These are phyloP conservation scores for Caenorhabditis angaria DNA, from an alignment of 2,888 invertebrate genomes.

Conservation along the genomic window DNA sequence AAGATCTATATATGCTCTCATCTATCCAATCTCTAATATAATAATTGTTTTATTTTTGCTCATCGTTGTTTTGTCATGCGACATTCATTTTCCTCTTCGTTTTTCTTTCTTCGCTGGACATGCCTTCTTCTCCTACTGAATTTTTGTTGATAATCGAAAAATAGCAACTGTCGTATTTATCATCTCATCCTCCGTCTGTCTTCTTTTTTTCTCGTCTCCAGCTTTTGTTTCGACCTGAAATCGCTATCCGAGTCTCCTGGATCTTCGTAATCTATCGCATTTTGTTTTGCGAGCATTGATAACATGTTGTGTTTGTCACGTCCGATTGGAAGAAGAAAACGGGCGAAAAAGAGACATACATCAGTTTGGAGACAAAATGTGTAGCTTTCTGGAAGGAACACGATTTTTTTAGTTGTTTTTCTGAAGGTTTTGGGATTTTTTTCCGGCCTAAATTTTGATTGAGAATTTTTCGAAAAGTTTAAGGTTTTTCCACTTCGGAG, in stretches of 20 bases:
- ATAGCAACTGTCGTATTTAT: not conserved
- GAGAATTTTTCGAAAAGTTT: too few species aligned
- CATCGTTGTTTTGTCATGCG: not conserved
- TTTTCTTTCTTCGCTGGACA: not conserved
- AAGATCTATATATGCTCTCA: not conserved
- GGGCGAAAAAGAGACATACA: not conserved
- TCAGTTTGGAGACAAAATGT: not conserved
- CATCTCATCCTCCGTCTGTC: not conserved
- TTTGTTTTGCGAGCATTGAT: constrained; percentile 7
- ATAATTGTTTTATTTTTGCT: not conserved
- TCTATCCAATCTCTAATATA: not conserved
- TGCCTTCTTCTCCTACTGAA: too few species aligned
- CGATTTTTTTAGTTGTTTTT: too few species aligned
- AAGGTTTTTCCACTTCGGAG: too few species aligned
- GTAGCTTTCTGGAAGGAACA: not conserved
- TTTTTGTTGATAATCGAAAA: not conserved
- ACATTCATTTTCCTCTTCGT: too few species aligned
- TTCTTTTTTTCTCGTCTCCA: not conserved
- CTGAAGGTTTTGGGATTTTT: too few species aligned
- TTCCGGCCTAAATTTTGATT: too few species aligned
- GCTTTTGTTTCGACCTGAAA: not conserved
- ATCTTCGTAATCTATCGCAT: not conserved
- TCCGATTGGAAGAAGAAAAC: not conserved
- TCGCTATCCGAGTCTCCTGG: not conserved
- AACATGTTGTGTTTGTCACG: constrained; percentile 2